Conservation (phyloP, 2,797 vertebrate genomes). For the Distichodus sexfasciatus region DNA sequence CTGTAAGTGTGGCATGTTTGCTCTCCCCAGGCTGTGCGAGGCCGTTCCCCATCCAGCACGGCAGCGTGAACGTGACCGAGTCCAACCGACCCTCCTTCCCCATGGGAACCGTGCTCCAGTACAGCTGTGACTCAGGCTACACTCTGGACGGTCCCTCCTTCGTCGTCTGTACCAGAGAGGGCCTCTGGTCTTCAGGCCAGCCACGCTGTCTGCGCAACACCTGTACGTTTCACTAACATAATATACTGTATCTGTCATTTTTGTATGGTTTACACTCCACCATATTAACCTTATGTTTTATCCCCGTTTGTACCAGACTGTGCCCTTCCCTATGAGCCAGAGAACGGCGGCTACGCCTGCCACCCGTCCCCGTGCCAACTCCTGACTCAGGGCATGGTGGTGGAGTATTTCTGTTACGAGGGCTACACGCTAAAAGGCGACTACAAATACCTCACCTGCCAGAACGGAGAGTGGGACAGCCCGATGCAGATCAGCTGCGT, state of each 20-base stretch:
- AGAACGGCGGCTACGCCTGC: slow-evolving; percentile 91
- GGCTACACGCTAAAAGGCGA: slow-evolving; percentile 93
- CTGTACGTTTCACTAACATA: slow-evolving; percentile 55
- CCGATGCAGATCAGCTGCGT: slow-evolving; percentile 90
- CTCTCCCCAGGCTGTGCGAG: slow-evolving; percentile 67
- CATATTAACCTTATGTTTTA: neutral
- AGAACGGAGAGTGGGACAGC: slow-evolving; percentile 90
- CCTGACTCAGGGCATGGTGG: slow-evolving; percentile 84
- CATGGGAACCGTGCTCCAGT: slow-evolving; percentile 73
- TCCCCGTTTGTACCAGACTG: slow-evolving; percentile 73
- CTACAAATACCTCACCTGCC: slow-evolving; percentile 94
- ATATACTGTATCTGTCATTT: neutral
- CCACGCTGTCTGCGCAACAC: slow-evolving; percentile 71
- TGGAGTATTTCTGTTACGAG: slow-evolving; percentile 92
- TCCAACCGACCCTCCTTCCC: slow-evolving; percentile 73
- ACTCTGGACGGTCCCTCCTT: slow-evolving; percentile 70
- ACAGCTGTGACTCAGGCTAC: slow-evolving; percentile 76
- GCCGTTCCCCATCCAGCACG: slow-evolving; percentile 75
- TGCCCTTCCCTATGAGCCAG: slow-evolving; percentile 83
- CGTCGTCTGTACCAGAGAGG: slow-evolving; percentile 68
- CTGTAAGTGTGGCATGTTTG: neutral
- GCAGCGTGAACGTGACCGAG: slow-evolving; percentile 77
- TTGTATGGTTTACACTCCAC: neutral
- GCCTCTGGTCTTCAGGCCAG: slow-evolving; percentile 72
- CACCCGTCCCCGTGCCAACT: slow-evolving; percentile 86